Evolutionary conservation across 2,888 invertebrate species (phyloP), one percentile per base, ranked within the genome.

Genomic region (Amitus sp.): DNA sequence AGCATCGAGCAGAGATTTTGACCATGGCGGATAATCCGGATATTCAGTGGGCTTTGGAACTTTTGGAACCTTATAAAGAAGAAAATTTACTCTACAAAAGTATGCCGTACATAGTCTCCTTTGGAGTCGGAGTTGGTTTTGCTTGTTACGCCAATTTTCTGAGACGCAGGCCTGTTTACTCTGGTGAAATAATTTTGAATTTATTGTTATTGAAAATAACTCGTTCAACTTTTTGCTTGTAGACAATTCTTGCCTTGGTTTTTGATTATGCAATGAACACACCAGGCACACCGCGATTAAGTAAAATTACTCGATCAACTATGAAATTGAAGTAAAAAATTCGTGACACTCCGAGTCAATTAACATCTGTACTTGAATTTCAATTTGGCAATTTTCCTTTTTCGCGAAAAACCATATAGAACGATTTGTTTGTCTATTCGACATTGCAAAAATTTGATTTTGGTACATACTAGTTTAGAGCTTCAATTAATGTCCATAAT

Each of bases 21-120:
- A n/a, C n/a, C n/a, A 65, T 65, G 61, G 65, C 59, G 1, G 65
- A 67, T 19, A 65, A 65, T 48, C 62, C 67, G 20, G 72, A 74
- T 28, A 66, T 73, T 55, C 66, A 76, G 33, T 80, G 80, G 80
- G 80, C 79, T 10, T 27, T 81, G 1, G 72, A 81, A 40, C 47
- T 80, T 23, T 69, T 80, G 1, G 72, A 76, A 34, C 67, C 64
- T 2, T 40, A 52, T 17, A 57, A 68, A 5, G 46, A 70, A 42
- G 45, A 39, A 20, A 68, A 66, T 65, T 5, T 70, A 2, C 0
- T 73, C 0, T 56, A 68, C 3, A 70, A 70, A 69, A 42, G 71
- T 50, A 69, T 51, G 27, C 45, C 47, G 17, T 33, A 67, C 17
- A 55, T 67, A 23, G 27, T 58, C 5, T 28, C 23, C n/a, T 61